Base-by-base conservation (phyloP, 2,797 vertebrate species). In the Poecilia picta region DNA sequence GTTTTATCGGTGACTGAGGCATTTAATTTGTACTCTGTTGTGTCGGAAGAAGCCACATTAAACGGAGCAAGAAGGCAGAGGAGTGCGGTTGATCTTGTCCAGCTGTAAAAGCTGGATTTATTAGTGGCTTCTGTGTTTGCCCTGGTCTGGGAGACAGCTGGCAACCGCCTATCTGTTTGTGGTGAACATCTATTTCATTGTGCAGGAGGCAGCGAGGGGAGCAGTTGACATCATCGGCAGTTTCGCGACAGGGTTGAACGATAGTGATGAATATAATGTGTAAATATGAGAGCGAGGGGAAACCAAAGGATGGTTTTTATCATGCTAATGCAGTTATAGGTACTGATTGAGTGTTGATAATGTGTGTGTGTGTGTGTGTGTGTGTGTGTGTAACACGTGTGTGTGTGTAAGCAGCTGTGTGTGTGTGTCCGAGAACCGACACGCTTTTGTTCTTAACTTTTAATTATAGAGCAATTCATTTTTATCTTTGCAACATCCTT, bases 261-360 rank as follows among this genome's bases (percentile, higher is more conserved):
- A 94, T 93, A 94, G 92, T 89, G 95, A 96, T 96, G 94, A 95
- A 95, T 95, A 95, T 96, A 94, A 94, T 92, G 95, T 91, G 94
- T 93, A 95, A 95, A 96, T 95, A 95, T 94, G 93, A 95, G 93
- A 85, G 80, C 28, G 84, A 89, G 87, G 41, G 83, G 81, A 87
- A 91, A 93, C 89, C 89, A 91, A 92, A 90, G 92, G 91, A 80
- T 78, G 88, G 84, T 94, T 95, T 23, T 96, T 96, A 95, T 96
- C 91, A 96, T 95, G 95, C 74, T 95, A 96, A 96, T 95, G 82
- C 16, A 68, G 91, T 94, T 93, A 92, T 94, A 93, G 92, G 93
- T 95, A 91, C 88, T 91, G 94, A 96, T 93, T 90, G 93, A 95
- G 88, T 88, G 81, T 86, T 90, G 94, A 95, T 95, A 95, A 77